Base-by-base conservation (phyloP, 2,113 vertebrate species). In the Myiozetetes cayanensis region DNA sequence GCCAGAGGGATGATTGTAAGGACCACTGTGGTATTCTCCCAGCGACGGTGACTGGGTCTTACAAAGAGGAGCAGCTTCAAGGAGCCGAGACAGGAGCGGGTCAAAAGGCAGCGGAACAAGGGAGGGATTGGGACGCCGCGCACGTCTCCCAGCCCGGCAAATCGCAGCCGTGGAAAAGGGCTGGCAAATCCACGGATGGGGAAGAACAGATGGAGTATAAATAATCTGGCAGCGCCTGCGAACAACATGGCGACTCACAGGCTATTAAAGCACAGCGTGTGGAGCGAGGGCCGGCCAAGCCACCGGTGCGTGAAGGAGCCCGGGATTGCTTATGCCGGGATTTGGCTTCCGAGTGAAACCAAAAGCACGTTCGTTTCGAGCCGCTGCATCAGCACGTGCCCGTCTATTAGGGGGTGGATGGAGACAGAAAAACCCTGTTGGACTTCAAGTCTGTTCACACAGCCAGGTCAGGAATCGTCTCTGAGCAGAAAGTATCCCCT, bases 201-300 rank as follows among this genome's bases (percentile, higher is more conserved):
- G 49, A 78, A 30, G 96, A 96, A 92, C 96, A 97, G 93, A 96
- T 94, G 96, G 94, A 93, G 41, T 12, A 68, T 85, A 95, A 97
- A 89, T 84, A 92, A 93, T 17, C 83, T 97, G 96, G 96, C 94
- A 96, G 93, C 27, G 93, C 27, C 88, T 75, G 61, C 75, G 81
- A 78, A 67, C 87, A 81, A 78, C n/a, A 25, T 15, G 53, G 93
- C 5, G 7, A 59, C 83, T 80, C 4, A 0, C 0, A 4, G 90
- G 86, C 86, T 95, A 96, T 90, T 75, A 43, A 58, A 94, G 86
- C 83, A 9, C 88, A 35, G 92, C 12, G 1, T 55, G 90, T 2
- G 0, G 22, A 44, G 50, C 3, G 2, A 49, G 68, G 76, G 41
- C 85, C 65, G 65, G 94, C 90, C 92, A 75, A 65, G 76, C 33